Percentiles rank a stretch among this genome's conserved stretches.
Evolutionary conservation across 2,888 invertebrate species (phyloP).

Genomic region (Ornithoptera priamus): DNA sequence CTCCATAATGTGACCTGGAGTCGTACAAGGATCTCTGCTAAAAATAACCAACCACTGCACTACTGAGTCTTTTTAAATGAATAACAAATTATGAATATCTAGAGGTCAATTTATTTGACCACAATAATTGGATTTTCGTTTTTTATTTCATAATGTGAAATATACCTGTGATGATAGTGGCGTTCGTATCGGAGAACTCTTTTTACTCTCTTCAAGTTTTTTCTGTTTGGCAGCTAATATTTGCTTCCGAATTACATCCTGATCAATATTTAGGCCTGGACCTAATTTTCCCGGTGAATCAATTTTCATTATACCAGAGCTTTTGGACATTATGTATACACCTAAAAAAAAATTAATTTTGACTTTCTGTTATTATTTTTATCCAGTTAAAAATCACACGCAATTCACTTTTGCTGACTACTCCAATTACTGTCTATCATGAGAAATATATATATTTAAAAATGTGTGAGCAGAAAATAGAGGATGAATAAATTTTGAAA

Average conservation of each 20-base stretch:
- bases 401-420: too few species aligned
- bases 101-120: too few species aligned
- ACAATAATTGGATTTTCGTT: too few species aligned
- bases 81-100: too few species aligned
- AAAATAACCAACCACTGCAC: too few species aligned
- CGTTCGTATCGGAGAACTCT: slow-evolving; percentile 48
- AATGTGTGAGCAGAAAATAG: too few species aligned
- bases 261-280: slow-evolving; percentile 73
- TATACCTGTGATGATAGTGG: slow-evolving; percentile 54
- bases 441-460: too few species aligned
- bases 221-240: slow-evolving; percentile 75
- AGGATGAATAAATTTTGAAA: too few species aligned
- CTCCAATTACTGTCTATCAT: too few species aligned
- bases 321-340: slow-evolving; percentile 88
- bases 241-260: slow-evolving; percentile 74
- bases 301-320: slow-evolving; percentile 86
- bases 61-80: too few species aligned
- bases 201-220: slow-evolving; percentile 66
- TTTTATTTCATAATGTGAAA: neutral
- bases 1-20: too few species aligned
- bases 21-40: too few species aligned
- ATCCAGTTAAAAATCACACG: neutral
- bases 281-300: slow-evolving; percentile 82
- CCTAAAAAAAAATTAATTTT: slow-evolving; percentile 62
- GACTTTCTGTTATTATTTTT: neutral